Evolutionary conservation across 2,888 invertebrate species (phyloP), one percentile per base, ranked within the genome.

Genomic region (Phaedon cochleariae): DNA sequence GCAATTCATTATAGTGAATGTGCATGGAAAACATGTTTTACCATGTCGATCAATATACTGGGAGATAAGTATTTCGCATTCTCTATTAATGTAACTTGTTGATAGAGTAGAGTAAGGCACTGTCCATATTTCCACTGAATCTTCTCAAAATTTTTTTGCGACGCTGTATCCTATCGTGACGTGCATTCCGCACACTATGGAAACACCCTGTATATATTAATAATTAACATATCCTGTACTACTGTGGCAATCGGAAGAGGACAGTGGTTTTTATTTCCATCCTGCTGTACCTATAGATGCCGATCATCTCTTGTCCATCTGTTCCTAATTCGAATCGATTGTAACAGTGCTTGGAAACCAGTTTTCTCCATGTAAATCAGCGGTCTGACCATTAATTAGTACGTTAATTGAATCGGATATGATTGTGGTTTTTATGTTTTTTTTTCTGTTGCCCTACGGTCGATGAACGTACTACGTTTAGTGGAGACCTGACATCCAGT

Each of bases 351-450:
- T 51, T 49, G 2, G 21, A 55, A 66, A 62, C 58, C 63, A 31
- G 60, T 55, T 65, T n/a, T 31, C 18, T 29, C 20, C 58, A 64
- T 67, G 67, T 59, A 67, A 67, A 64, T 67, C 59, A 62, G 54
- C 64, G 31, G 59, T 54, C 59, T 21, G 57, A 58, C 49, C 64
- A 61, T 69, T 67, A 67, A 69, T 69, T 67, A 65, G 59, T 45
- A 49, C 64, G 64, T 70, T 70, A 66, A 64, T 63, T 52, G 64
- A 70, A 70, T 70, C 68, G 68, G 68, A 68, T 70, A 68, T 68
- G 70, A 70, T 68, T 70, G 66, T 68, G 64, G 66, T 64, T 68
- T 62, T 15, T 59, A 59, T 45, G 21, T 17, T 57, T 62, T 65
- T 64, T 61, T 58, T 65, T 49, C 4, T 26, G 21, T 55, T 55